These are phyloP conservation scores for Prunella strophiata DNA, from an alignment of 2,797 vertebrate genomes.

Conservation along the genomic window DNA sequence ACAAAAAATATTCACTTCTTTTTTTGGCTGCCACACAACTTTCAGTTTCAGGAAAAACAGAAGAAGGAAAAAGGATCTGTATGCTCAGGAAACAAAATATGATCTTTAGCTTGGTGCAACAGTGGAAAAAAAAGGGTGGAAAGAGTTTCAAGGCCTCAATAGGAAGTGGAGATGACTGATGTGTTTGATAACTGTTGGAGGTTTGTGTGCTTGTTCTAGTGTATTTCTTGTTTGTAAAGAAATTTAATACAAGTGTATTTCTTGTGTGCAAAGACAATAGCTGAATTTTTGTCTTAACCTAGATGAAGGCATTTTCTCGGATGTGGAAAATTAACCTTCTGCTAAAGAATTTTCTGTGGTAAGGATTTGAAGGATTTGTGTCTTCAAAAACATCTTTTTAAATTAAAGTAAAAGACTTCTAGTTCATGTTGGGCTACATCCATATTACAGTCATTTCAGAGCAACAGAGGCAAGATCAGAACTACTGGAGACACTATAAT, in stretches of 20 bases:
- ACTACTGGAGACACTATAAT: not conserved
- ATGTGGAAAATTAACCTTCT: not conserved
- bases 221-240: not conserved
- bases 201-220: not conserved
- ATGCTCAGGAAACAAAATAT: not conserved
- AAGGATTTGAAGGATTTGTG: not conserved
- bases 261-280: not conserved
- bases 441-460: not conserved
- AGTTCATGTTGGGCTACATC: not conserved
- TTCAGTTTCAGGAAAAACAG: not conserved
- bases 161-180: not conserved
- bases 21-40: not conserved
- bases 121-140: not conserved
- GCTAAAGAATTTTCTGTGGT: not conserved
- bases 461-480: not conserved
- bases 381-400: not conserved
- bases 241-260: too few relatives aligned
- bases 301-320: not conserved
- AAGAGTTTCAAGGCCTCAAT: not conserved
- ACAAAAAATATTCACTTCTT: not conserved
- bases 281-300: not conserved
- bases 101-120: not conserved
- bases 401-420: not conserved
- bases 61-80: not conserved
- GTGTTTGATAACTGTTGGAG: not conserved